phyloP scores from a whole-genome alignment of 2,113 vertebrate species.

The Macrotus californicus region DNA sequence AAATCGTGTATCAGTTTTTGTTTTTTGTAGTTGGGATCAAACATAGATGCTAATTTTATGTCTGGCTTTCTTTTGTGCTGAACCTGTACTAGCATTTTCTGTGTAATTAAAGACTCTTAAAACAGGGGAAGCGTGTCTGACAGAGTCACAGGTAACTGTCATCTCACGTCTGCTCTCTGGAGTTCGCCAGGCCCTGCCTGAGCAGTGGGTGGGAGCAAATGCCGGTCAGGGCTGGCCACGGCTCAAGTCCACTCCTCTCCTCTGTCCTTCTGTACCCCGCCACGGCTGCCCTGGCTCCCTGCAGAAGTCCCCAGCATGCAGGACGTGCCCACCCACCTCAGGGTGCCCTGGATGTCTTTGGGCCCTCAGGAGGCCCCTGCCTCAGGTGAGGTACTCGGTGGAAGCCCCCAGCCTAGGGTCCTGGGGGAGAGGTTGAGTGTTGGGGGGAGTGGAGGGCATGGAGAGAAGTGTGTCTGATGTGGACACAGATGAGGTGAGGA shows the following conservation, averaged over 20 bases:
- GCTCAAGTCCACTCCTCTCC: neutral
- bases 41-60: neutral
- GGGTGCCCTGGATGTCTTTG: constrained; percentile 75
- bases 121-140: neutral
- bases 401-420: neutral
- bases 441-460: neutral
- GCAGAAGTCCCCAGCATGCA: constrained; percentile 90
- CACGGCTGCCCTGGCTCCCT: neutral
- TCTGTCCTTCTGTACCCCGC: neutral
- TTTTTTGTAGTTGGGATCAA: neutral
- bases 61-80: neutral
- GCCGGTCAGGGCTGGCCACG: neutral
- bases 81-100: neutral
- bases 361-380: constrained; percentile 59
- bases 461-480: neutral
- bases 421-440: neutral
- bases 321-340: constrained; percentile 77
- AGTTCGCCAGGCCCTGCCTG: neutral
- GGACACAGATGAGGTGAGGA: neutral
- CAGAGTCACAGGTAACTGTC: neutral
- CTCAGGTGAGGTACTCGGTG: constrained; percentile 71
- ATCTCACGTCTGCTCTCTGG: neutral
- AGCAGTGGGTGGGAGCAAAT: neutral
- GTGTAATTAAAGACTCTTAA: neutral
- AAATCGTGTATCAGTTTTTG: neutral